These are phyloP conservation scores for Neopelma chrysocephalum DNA, from an alignment of 2,797 vertebrate species.

Conservation along the genomic window DNA sequence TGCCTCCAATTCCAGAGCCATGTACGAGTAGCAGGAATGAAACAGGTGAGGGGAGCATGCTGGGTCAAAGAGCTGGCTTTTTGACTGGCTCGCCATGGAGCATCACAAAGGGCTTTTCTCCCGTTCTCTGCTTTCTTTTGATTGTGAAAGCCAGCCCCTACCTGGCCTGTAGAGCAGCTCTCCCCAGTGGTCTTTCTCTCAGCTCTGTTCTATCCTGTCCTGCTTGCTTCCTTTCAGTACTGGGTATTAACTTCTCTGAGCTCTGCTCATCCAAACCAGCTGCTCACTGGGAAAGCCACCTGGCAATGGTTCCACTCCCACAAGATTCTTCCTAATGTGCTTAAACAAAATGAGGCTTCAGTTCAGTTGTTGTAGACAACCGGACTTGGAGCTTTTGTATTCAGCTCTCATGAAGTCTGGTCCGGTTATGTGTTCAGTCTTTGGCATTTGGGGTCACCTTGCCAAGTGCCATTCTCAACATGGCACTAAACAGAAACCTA, in stretches of 20 bases:
- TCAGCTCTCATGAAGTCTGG: neutral
- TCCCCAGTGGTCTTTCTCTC: neutral
- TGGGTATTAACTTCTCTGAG: neutral
- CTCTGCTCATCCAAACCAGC: neutral
- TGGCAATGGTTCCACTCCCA: neutral
- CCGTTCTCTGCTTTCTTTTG: neutral
- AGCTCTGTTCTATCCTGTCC: conserved; percentile 32
- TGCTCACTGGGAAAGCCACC: neutral
- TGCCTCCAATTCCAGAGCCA: conserved; percentile 33
- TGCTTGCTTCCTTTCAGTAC: neutral
- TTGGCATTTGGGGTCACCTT: fast-evolving
- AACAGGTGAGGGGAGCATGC: conserved; percentile 21
- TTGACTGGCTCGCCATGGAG: neutral
- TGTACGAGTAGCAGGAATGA: neutral
- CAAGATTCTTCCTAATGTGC: neutral
- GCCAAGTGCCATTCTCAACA: neutral
- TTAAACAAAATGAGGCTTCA: neutral
- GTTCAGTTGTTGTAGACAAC: neutral
- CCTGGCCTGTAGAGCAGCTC: neutral
- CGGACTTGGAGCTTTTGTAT: neutral
- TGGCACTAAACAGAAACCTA: neutral
- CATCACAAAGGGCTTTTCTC: neutral
- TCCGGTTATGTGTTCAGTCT: neutral
- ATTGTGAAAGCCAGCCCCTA: neutral
- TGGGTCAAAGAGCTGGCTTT: conserved; percentile 30